Percentiles rank a stretch among this genome's conserved stretches.
Evolutionary conservation across 2,113 vertebrate species (phyloP).

Genomic region (Pelvicachromis taeniatus): DNA sequence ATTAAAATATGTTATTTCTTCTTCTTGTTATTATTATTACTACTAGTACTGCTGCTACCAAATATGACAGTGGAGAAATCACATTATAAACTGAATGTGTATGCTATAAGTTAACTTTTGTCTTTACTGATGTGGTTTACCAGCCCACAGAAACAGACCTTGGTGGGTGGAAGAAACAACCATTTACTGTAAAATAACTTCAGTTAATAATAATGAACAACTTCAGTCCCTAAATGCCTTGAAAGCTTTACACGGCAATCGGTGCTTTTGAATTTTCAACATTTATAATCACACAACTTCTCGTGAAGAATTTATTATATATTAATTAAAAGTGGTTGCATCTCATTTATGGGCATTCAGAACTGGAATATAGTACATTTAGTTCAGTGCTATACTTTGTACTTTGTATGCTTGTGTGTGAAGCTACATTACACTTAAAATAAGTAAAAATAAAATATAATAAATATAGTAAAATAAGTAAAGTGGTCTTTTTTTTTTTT

Average conservation of each 20-base stretch:
- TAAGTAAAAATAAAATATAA: not conserved
- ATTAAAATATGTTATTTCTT: conserved; percentile 2
- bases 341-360: too few relatives aligned
- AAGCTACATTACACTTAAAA: not conserved
- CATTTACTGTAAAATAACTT: not conserved
- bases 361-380: not conserved
- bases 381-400: not conserved
- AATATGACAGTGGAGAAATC: not conserved
- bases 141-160: conserved; percentile 1
- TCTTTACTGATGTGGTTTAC: not conserved
- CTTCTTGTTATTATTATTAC: not conserved
- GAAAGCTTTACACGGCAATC: not conserved
- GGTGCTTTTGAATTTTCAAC: not conserved
- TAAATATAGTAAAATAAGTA: not conserved
- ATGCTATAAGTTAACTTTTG: not conserved
- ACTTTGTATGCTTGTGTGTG: not conserved
- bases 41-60: not conserved
- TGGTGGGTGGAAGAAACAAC: conserved; percentile 14
- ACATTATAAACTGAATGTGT: not conserved
- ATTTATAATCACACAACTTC: not conserved
- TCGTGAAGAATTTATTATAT: not conserved
- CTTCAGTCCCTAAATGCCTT: not conserved
- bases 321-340: not conserved
- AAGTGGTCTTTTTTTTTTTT: not conserved
- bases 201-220: not conserved